Conservation (phyloP, 2,888 invertebrate genomes). For the Vesta saturnalis region DNA sequence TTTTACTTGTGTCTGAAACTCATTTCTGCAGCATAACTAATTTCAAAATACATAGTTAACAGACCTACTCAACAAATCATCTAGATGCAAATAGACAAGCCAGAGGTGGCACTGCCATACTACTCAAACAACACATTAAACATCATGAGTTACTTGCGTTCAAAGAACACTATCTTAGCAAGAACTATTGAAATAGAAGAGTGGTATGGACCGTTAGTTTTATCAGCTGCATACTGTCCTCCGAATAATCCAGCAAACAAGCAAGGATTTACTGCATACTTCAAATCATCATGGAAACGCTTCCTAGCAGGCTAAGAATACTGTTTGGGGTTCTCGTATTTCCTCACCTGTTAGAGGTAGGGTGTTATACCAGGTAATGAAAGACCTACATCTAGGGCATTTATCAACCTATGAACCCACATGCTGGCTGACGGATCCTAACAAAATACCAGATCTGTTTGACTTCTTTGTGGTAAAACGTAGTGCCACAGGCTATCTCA, state of each 20-base stretch:
- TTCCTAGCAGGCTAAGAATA: too few species aligned
- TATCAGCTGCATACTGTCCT: slow-evolving; percentile 35
- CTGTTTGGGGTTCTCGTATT: slow-evolving; percentile 5
- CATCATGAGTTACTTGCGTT: too few species aligned
- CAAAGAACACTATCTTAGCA: slow-evolving; percentile 31
- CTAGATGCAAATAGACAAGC: slow-evolving; percentile 21
- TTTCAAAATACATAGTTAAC: slow-evolving; percentile 4
- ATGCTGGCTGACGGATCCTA: slow-evolving; percentile 6
- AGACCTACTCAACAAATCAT: too few species aligned
- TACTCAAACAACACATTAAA: too few species aligned
- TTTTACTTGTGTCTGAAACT: too few species aligned
- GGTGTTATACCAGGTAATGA: neutral
- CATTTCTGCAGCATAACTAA: neutral
- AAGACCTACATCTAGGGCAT: slow-evolving; percentile 9
- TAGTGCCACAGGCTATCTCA: neutral
- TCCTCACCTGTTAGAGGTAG: slow-evolving; percentile 13
- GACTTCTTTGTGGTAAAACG: slow-evolving; percentile 16
- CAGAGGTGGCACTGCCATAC: slow-evolving; percentile 35
- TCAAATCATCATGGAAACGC: neutral
- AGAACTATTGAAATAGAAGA: slow-evolving; percentile 15
- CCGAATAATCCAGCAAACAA: too few species aligned
- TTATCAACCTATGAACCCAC: slow-evolving; percentile 7
- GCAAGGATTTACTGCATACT: slow-evolving; percentile 2
- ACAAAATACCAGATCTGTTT: slow-evolving; percentile 3
- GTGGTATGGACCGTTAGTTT: slow-evolving; percentile 11